Conservation (phyloP, 2,113 vertebrate species). For the Kryptolebias marmoratus region DNA sequence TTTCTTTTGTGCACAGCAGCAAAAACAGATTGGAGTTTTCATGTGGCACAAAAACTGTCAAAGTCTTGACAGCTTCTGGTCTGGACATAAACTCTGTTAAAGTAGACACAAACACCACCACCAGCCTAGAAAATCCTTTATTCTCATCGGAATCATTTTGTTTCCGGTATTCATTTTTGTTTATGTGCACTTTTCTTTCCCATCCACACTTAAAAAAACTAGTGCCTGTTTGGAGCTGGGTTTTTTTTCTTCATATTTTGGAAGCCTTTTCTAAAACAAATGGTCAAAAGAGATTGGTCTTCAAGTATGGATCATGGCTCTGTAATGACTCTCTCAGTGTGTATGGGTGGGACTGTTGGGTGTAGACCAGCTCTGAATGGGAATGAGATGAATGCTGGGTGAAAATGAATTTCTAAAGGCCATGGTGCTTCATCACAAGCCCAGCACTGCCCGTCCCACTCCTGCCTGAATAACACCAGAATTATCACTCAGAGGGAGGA, state of each 20-base stretch:
- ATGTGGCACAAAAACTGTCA: conserved; percentile 65
- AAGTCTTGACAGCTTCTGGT: conserved; percentile 60
- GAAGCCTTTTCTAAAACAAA: conserved; percentile 37
- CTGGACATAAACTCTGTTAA: conserved; percentile 56
- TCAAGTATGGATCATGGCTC: conserved; percentile 64
- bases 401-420: conserved; percentile 90
- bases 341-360: conserved; percentile 55
- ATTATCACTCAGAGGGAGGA: conserved; percentile 78
- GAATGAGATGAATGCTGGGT: conserved; percentile 85
- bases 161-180: conserved; percentile 15
- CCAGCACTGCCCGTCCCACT: conserved; percentile 76
- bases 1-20: conserved; percentile 39
- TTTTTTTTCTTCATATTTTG: conserved; percentile 43
- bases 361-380: conserved; percentile 75
- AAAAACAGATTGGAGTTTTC: conserved; percentile 71
- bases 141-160: conserved; percentile 23
- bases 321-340: conserved; percentile 57
- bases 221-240: conserved; percentile 31
- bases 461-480: conserved; percentile 73
- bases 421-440: conserved; percentile 81
- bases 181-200: conserved; percentile 12
- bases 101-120: conserved; percentile 28
- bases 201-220: conserved; percentile 15
- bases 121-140: conserved; percentile 35
- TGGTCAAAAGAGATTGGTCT: conserved; percentile 48